Base-by-base conservation (phyloP, 2,113 vertebrate species). In the Psilopogon haemacephalus region DNA sequence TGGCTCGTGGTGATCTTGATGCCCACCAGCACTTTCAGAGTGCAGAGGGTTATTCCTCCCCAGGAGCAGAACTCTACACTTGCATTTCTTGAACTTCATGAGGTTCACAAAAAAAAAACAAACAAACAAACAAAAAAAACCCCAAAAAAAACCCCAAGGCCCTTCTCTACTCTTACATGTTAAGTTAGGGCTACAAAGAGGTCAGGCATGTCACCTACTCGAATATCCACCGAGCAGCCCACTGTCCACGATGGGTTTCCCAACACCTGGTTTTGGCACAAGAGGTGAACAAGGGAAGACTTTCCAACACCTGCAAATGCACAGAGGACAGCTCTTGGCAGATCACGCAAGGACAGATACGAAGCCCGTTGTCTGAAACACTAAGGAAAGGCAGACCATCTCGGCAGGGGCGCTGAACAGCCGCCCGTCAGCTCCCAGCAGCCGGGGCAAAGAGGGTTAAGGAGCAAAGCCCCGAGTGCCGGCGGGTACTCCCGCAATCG, bases 241-340 rank as follows among this genome's bases (percentile, higher is more conserved):
- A 99, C 99, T 3, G 99, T 99, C 99, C 99, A 99, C 1, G 99
- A 99, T 2, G 99, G 99, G 94, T 99, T 99, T 90, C 98, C 99
- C 95, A 99, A 90, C 64, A 99, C 99, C 69, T 99, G 99, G 96
- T 99, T 99, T 63, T 99, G 99, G 95, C 99, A 99, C 1, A 99
- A 84, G 56, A 99, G 97, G 92, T 99, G 99, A 78, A 99, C 99
- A 54, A 99, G 97, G 9, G 99, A 99, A 8, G 99, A 99, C 23
- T 99, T 99, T 1, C 99, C 99, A 24, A 99, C 99, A 92, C 99
- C 99, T 99, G 95, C 27, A 94, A 96, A 88, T 0, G 91, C n/a
- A 96, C 11, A 90, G 12, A 81, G 9, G 38, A 40, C 26, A 33
- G 2, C 6, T n/a, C 5, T 50, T 26, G 21, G 3, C 40, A 23